A percentile compares a stretch with the other conserved stretches of the same genome.
These are phyloP conservation scores for Schizopygopsis malacanthus DNA, from an alignment of 2,797 vertebrate species.

Conservation along the genomic window DNA sequence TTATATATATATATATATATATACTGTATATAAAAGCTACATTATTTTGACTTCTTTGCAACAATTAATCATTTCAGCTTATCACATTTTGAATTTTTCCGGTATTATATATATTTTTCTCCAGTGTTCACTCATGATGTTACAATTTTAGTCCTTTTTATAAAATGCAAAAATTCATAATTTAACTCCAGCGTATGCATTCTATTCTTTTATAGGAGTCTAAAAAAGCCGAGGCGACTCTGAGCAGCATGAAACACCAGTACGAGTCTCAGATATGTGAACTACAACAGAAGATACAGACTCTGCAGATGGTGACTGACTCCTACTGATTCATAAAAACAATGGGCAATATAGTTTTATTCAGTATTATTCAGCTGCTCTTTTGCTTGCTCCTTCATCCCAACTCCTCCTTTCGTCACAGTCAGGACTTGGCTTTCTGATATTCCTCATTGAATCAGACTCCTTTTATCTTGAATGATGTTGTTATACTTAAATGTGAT, in stretches of 20 bases:
- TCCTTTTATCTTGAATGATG: not conserved
- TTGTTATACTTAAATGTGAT: not conserved
- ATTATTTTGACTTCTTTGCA: no score
- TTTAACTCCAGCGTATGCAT: not conserved
- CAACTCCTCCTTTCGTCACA: not conserved
- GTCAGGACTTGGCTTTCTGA: not conserved
- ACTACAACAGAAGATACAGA: constrained; percentile 91
- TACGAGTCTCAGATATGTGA: constrained; percentile 91
- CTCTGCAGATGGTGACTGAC: constrained; percentile 85
- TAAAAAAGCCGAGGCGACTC: constrained; percentile 81
- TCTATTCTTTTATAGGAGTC: constrained; percentile 79
- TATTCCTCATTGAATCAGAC: not conserved
- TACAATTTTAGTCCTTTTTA: not conserved
- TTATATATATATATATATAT: not conserved
- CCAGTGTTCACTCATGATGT: not conserved
- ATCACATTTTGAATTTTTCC: no score
- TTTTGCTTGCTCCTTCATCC: not conserved
- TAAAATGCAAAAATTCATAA: no score
- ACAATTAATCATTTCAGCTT: no score
- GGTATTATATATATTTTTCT: no score
- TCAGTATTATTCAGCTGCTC: not conserved
- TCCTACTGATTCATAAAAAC: not conserved
- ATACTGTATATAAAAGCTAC: not conserved
- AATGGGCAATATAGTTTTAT: not conserved
- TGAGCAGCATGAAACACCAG: constrained; percentile 81